Evolutionary conservation across 2,113 vertebrate genomes (phyloP).

Genomic region (Anser brachyrhynchus): DNA sequence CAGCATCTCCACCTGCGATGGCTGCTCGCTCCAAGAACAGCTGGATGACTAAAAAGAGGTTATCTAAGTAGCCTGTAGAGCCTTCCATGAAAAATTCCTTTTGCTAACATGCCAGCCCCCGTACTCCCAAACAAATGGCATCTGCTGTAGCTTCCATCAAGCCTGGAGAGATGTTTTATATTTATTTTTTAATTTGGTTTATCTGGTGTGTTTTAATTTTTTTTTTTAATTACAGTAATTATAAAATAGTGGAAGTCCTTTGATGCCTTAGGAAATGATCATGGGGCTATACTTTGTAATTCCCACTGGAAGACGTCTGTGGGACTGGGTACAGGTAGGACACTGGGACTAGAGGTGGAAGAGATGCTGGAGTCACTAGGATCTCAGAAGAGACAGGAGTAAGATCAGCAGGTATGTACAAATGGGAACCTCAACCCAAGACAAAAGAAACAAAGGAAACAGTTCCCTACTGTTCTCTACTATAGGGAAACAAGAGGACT

Average conservation of each 20-base stretch:
- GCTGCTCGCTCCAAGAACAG: slow-evolving; percentile 31
- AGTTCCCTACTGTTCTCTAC: background rate
- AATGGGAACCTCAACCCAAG: background rate
- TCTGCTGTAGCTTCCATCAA: slow-evolving; percentile 11
- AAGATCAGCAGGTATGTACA: background rate
- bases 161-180: background rate
- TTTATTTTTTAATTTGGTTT: background rate
- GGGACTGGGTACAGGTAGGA: background rate
- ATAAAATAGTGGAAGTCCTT: background rate
- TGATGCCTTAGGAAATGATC: background rate
- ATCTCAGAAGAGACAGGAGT: background rate
- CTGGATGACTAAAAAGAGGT: slow-evolving; percentile 29
- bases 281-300: background rate
- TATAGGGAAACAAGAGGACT: background rate
- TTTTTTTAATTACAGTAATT: background rate
- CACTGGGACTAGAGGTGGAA: background rate
- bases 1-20: slow-evolving; percentile 53
- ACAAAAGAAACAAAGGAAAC: background rate
- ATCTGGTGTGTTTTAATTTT: background rate
- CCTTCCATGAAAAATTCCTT: slow-evolving; percentile 26
- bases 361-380: background rate
- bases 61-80: slow-evolving; percentile 12
- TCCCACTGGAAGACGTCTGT: background rate
- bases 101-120: slow-evolving; percentile 12
- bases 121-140: slow-evolving; percentile 12